Evolutionary conservation across 2,888 invertebrate species (phyloP).

Genomic region (Phaonia tiefii): DNA sequence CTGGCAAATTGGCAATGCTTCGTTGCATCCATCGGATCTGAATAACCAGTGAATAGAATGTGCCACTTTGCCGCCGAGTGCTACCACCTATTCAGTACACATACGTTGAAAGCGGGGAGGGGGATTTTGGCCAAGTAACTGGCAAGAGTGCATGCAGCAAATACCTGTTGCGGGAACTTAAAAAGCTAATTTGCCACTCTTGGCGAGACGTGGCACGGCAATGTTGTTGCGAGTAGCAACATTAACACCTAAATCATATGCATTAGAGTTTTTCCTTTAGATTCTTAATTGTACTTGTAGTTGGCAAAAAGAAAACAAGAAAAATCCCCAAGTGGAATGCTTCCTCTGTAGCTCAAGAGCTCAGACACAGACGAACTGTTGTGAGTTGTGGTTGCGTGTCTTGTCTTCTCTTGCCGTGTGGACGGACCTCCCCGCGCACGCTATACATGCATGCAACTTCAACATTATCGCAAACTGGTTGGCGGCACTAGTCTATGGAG

Average conservation of each 20-base stretch:
- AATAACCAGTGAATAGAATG: constrained; percentile 29
- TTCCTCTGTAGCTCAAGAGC: not conserved
- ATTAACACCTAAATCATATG: constrained; percentile 53
- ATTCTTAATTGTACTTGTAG: constrained; percentile 52
- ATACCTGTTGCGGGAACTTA: constrained; percentile 20
- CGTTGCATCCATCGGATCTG: constrained; percentile 44
- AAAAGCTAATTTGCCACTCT: constrained; percentile 45
- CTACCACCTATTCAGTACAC: not conserved
- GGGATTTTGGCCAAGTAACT: too few relatives aligned
- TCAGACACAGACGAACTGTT: not conserved
- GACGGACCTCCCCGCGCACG: too few relatives aligned
- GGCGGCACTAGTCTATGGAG: constrained; percentile 22
- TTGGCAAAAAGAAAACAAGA: too few relatives aligned
- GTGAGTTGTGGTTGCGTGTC: constrained; percentile 19
- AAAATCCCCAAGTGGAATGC: constrained; percentile 37
- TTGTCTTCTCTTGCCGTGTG: not conserved
- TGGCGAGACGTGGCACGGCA: too few relatives aligned
- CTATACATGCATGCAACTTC: not conserved
- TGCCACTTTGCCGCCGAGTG: constrained; percentile 12
- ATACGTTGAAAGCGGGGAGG: too few relatives aligned
- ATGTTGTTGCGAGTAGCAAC: not conserved
- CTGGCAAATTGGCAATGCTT: constrained; percentile 64
- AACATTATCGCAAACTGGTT: constrained; percentile 28
- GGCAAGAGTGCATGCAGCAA: constrained; percentile 38
- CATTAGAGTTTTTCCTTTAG: constrained; percentile 35